Conservation (phyloP, 1,140 invertebrate species). For the Probaryconus sp. region DNA sequence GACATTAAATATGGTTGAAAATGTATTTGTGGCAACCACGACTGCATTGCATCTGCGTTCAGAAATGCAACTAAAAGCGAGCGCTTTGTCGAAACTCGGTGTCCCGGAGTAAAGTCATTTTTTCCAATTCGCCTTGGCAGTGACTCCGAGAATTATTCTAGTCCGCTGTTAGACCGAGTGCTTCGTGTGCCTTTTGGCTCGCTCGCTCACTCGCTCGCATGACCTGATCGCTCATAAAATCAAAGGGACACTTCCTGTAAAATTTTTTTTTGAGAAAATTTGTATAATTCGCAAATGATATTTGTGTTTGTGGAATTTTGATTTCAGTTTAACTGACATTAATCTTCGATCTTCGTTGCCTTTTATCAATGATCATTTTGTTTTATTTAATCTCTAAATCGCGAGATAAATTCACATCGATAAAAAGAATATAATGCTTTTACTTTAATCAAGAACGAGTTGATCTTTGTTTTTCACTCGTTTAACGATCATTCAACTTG, state of each 20-base stretch:
- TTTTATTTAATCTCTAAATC: constrained; percentile 1
- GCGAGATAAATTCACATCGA: not conserved
- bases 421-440: constrained; percentile 16
- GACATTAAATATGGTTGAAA: constrained; percentile 21
- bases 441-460: not conserved
- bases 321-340: no score
- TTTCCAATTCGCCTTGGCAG: constrained; percentile 68
- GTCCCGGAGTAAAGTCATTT: constrained; percentile 36
- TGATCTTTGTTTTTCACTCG: constrained; percentile 14
- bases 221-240: constrained; percentile 49
- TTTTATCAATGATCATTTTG: constrained; percentile 1
- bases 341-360: no score
- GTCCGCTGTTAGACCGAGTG: constrained; percentile 50
- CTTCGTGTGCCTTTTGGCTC: constrained; percentile 44
- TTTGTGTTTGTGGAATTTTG: no score
- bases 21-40: constrained; percentile 24
- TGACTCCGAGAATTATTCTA: constrained; percentile 67
- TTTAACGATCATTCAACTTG: constrained; percentile 16
- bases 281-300: no score
- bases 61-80: no score
- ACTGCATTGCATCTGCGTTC: no score
- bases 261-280: constrained; percentile 17
- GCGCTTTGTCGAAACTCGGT: constrained; percentile 35
- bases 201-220: constrained; percentile 47
- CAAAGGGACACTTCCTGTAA: constrained; percentile 49